phyloP scores from a whole-genome alignment of 2,113 vertebrate species.

The Platysternon megacephalum region DNA sequence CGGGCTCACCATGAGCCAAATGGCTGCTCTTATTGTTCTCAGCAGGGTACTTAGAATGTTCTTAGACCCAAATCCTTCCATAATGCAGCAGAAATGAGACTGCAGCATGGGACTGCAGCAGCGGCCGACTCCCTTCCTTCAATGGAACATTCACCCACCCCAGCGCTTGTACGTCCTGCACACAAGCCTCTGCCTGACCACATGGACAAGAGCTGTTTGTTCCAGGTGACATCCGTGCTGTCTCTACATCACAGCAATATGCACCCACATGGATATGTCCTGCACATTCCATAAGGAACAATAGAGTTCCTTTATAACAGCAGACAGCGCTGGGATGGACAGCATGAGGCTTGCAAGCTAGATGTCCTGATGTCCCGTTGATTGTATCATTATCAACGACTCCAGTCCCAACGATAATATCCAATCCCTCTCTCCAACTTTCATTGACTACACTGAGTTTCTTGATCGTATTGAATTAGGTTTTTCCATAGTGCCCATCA shows the following conservation, averaged over 20 bases:
- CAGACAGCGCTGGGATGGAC: background rate
- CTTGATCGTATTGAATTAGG: background rate
- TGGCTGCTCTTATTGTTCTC: slow-evolving; percentile 73
- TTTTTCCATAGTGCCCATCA: background rate
- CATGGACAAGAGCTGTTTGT: rapidly evolving
- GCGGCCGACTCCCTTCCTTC: background rate
- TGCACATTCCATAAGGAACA: rapidly evolving
- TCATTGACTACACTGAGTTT: background rate
- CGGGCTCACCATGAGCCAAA: slow-evolving; percentile 67
- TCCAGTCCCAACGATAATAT: background rate
- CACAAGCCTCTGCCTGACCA: background rate
- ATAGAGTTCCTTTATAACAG: background rate
- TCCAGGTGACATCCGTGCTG: background rate
- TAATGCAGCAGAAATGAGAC: slow-evolving; percentile 64
- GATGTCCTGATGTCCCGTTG: background rate
- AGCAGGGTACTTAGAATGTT: slow-evolving; percentile 68
- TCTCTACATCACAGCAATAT: background rate
- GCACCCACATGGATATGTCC: background rate
- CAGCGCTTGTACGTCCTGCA: background rate
- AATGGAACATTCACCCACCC: background rate
- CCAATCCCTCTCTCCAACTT: background rate
- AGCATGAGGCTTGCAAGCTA: background rate
- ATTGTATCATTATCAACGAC: background rate
- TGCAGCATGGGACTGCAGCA: slow-evolving; percentile 34
- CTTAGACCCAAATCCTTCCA: slow-evolving; percentile 69